Percentiles rank a stretch among this genome's conserved stretches.
Evolutionary conservation across 2,797 vertebrate species (phyloP).

Genomic region (Octomys mimax): DNA sequence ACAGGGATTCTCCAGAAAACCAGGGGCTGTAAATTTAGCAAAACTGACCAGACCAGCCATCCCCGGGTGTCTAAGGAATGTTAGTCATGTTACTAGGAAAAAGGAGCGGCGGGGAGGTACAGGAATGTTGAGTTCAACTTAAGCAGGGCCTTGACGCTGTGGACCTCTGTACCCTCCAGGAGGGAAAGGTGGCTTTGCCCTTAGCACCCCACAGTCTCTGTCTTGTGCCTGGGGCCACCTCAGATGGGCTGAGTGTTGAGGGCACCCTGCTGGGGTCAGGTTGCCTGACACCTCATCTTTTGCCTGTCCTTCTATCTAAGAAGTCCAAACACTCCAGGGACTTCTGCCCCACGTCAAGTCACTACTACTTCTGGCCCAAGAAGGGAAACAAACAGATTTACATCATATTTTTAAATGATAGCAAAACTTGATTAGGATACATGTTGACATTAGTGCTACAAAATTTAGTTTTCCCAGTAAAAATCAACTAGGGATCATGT

Average conservation of each 20-base stretch:
- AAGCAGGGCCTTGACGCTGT: not conserved
- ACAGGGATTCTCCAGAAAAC: not conserved
- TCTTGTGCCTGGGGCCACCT: accelerated
- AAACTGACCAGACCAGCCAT: not conserved
- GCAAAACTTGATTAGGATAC: not conserved
- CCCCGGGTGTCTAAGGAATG: not conserved
- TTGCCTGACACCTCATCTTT: not conserved
- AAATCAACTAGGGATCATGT: not conserved
- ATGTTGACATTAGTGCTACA: not conserved
- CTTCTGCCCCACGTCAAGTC: not conserved
- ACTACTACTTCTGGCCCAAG: not conserved
- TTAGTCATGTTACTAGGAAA: not conserved
- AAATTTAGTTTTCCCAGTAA: not conserved
- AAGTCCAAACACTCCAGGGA: not conserved
- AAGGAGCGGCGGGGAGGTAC: not conserved
- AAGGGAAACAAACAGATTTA: not conserved
- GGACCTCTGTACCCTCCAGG: not conserved
- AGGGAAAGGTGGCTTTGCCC: accelerated
- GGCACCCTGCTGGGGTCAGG: not conserved
- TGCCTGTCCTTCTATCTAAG: not conserved
- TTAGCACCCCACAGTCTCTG: accelerated
- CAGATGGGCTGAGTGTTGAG: not conserved
- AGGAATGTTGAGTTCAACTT: not conserved
- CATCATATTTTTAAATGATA: not conserved
- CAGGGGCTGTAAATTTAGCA: not conserved